These are phyloP conservation scores for Phrynocephalus versicolor DNA, from an alignment of 2,113 vertebrate genomes.

Conservation along the genomic window DNA sequence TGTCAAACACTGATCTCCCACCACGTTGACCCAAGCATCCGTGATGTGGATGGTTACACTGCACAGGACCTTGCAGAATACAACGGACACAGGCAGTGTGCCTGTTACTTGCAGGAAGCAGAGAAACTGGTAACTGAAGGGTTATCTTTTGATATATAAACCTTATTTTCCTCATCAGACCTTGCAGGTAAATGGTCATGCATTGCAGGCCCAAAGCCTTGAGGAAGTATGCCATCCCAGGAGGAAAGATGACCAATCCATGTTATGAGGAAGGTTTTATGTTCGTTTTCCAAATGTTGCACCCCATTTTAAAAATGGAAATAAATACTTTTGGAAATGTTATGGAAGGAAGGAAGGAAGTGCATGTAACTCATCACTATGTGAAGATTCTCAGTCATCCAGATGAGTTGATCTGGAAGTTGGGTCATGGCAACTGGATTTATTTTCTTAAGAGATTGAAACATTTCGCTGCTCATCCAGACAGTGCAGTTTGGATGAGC, in stretches of 20 bases:
- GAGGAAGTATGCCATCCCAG: not conserved
- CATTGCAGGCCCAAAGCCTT: no score
- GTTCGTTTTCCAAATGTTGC: not conserved
- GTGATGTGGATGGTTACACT: slow-evolving; percentile 81
- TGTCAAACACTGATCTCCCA: slow-evolving; percentile 80
- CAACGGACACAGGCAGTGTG: slow-evolving; percentile 81
- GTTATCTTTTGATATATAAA: not conserved
- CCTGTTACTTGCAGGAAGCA: slow-evolving; percentile 74
- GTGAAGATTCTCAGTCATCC: no score
- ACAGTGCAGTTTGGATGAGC: no score
- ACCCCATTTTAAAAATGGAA: not conserved
- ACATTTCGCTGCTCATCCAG: no score
- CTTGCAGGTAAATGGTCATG: not conserved
- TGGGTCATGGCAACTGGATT: no score
- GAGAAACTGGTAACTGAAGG: slow-evolving; percentile 73
- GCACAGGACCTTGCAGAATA: slow-evolving; percentile 82
- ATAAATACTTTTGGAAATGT: not conserved
- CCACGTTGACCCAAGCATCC: slow-evolving; percentile 69
- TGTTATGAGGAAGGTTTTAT: not conserved
- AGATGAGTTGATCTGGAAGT: no score
- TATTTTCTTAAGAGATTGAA: no score
- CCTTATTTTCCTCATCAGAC: not conserved
- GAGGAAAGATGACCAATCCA: not conserved
- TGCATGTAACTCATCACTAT: not conserved
- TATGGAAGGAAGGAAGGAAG: no score